Percentiles rank a stretch among this genome's conserved stretches.
Conservation (phyloP, 2,797 vertebrate genomes). For the Tokudaia muenninki region DNA sequence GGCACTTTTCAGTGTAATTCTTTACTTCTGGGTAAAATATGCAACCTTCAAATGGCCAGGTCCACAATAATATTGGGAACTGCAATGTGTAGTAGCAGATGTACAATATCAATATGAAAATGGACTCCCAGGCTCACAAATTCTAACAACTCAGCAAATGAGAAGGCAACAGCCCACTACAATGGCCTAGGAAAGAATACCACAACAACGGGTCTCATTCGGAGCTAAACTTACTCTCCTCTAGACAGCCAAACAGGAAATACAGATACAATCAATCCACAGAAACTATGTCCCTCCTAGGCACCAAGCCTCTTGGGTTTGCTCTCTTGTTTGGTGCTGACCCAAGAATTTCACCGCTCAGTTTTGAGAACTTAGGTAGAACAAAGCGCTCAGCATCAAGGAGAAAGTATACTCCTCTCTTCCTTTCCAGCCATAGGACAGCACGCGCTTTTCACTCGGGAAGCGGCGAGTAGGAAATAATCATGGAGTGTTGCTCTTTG, state of each 20-base stretch:
- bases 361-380: background rate
- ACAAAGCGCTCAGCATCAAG: background rate
- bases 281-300: background rate
- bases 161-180: background rate
- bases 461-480: background rate
- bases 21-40: background rate
- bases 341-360: background rate
- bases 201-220: background rate
- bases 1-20: background rate
- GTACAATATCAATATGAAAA: background rate
- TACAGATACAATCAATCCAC: background rate
- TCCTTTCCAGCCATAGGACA: background rate
- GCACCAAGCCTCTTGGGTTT: background rate
- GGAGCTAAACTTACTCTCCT: background rate
- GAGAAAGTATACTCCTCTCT: background rate
- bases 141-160: no score
- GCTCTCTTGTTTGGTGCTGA: background rate
- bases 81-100: background rate
- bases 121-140: background rate
- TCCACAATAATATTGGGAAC: background rate
- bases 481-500: background rate
- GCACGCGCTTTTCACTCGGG: background rate
- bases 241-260: background rate
- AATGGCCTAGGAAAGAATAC: background rate
- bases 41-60: background rate